phyloP scores from a whole-genome alignment of 2,888 invertebrate genomes.

The Acanthosoma haemorrhoidale region DNA sequence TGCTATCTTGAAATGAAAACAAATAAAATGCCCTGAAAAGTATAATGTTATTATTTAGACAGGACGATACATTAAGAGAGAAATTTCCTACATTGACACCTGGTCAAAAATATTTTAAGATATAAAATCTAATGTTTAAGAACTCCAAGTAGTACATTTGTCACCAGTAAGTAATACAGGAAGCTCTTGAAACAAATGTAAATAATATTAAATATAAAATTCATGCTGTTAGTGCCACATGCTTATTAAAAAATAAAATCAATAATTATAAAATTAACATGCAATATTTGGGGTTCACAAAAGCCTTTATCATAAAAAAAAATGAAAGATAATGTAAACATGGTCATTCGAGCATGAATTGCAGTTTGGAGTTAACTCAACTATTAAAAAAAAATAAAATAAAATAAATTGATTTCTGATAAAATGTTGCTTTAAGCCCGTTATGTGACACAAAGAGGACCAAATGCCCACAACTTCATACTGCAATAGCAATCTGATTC shows the following conservation, averaged over 20 bases:
- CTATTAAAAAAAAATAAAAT: too few species aligned
- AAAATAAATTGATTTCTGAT: too few species aligned
- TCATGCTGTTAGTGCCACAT: conserved; percentile 26
- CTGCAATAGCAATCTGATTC: conserved; percentile 6
- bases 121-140: neutral
- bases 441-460: neutral
- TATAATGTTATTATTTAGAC: too few species aligned
- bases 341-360: conserved; percentile 26
- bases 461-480: conserved; percentile 9
- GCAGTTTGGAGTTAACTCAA: conserved; percentile 23
- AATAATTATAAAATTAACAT: conserved; percentile 20
- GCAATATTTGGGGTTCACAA: conserved; percentile 18
- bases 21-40: too few species aligned
- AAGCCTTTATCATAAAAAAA: conserved; percentile 17
- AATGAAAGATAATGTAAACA: conserved; percentile 7
- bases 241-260: conserved; percentile 15
- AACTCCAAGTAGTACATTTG: too few species aligned
- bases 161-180: neutral
- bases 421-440: neutral
- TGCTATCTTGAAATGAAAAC: too few species aligned
- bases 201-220: conserved; percentile 5
- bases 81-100: neutral
- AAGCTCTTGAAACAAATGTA: neutral
- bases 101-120: neutral
- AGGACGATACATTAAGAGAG: neutral